A percentile compares a stretch with the other conserved stretches of the same genome.
These are phyloP conservation scores for Coregonus sp. DNA, from an alignment of 2,797 vertebrate genomes.

Conservation along the genomic window DNA sequence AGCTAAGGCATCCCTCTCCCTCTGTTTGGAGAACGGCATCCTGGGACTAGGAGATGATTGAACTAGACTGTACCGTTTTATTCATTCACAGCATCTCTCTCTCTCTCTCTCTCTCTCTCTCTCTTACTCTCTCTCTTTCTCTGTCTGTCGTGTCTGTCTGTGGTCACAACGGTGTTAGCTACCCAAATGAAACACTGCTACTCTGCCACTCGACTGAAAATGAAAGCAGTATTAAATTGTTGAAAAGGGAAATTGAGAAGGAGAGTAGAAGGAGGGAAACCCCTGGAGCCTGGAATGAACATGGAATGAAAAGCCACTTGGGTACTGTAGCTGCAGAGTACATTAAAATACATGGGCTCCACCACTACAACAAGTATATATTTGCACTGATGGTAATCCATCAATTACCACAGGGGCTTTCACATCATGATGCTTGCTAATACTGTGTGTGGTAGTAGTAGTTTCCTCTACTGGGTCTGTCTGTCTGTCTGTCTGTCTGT, in stretches of 20 bases:
- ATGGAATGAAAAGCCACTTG: constrained; percentile 30
- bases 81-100: constrained; percentile 53
- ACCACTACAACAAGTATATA: constrained; percentile 64
- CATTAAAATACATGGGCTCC: constrained; percentile 60
- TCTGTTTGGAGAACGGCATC: constrained; percentile 67
- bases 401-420: constrained; percentile 69
- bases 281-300: constrained; percentile 30
- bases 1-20: constrained; percentile 69
- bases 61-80: constrained; percentile 68
- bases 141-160: neutral
- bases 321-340: constrained; percentile 55
- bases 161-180: constrained; percentile 25
- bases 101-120: constrained; percentile 16
- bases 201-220: constrained; percentile 29
- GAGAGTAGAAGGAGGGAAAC: constrained; percentile 25
- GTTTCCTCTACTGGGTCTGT: neutral
- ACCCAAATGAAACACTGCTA: constrained; percentile 63
- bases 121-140: constrained; percentile 58
- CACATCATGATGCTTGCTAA: constrained; percentile 64
- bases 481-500: constrained; percentile 7
- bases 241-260: constrained; percentile 62
- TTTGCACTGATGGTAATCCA: constrained; percentile 70
- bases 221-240: constrained; percentile 66
- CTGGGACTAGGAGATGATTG: constrained; percentile 60
- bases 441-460: constrained; percentile 33